A percentile compares a stretch with the other conserved stretches of the same genome.
These are phyloP conservation scores for Cyanoliseus patagonus DNA, from an alignment of 2,113 vertebrate genomes.

Conservation along the genomic window DNA sequence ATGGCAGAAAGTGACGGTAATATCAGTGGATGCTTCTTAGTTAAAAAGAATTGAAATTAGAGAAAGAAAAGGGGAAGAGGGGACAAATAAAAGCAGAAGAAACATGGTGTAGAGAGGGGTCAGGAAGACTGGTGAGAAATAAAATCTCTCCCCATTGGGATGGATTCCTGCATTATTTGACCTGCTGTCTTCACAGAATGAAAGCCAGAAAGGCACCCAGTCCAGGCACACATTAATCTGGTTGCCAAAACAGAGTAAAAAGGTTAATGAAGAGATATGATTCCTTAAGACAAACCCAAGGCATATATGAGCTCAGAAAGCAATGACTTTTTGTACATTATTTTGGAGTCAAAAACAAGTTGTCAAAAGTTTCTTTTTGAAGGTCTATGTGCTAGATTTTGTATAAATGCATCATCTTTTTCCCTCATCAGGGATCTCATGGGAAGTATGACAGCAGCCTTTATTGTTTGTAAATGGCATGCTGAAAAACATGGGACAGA, in stretches of 20 bases:
- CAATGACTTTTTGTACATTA: neutral
- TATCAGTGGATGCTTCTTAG: neutral
- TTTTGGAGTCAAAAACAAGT: conserved; percentile 6
- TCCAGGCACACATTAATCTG: neutral
- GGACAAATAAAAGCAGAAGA: neutral
- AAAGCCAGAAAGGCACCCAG: neutral
- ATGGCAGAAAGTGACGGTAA: neutral
- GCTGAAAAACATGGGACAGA: neutral
- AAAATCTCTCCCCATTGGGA: neutral
- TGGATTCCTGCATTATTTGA: neutral
- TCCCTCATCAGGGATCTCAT: conserved; percentile 25
- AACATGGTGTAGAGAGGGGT: neutral
- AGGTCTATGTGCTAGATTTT: neutral
- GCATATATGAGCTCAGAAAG: neutral
- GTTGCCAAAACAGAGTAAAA: conserved; percentile 12
- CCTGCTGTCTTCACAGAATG: neutral
- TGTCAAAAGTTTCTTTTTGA: neutral
- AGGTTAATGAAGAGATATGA: conserved; percentile 44
- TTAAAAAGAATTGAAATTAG: conserved; percentile 25
- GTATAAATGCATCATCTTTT: neutral
- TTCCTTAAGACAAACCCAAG: neutral
- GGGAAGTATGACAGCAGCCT: conserved; percentile 62
- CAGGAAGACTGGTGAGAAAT: neutral
- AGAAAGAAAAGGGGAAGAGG: neutral
- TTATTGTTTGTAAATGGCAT: conserved; percentile 37